phyloP scores from a whole-genome alignment of 2,113 vertebrate species.

The Antidorcas marsupialis region DNA sequence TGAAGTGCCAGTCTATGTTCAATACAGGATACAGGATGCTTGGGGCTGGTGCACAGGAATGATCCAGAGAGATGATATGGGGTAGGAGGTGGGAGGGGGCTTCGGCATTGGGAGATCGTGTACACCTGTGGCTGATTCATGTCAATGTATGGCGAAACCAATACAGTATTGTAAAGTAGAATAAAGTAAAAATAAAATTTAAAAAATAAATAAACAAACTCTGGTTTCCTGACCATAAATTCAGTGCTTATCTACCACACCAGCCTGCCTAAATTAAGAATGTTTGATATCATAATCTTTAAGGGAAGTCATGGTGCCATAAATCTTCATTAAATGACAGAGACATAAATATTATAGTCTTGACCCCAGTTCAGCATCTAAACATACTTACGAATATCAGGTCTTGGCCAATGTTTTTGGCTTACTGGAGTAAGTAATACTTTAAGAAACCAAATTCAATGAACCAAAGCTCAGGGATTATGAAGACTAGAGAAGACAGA shows the following conservation, averaged over 20 bases:
- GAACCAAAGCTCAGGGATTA: neutral
- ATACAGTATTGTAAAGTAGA: too few relatives aligned
- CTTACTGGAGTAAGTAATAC: neutral
- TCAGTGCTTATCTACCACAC: neutral
- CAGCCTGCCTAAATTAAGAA: neutral
- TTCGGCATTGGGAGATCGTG: too few relatives aligned
- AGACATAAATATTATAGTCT: neutral
- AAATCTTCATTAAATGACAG: neutral
- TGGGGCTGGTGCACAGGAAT: too few relatives aligned
- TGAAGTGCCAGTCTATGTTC: too few relatives aligned
- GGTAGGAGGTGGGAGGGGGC: too few relatives aligned
- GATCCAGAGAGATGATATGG: too few relatives aligned
- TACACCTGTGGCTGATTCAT: too few relatives aligned
- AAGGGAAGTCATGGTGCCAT: neutral
- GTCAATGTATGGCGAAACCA: too few relatives aligned
- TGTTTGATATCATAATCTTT: neutral
- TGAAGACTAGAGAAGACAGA: neutral
- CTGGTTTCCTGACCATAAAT: neutral
- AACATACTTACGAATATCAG: neutral
- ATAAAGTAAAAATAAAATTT: too few relatives aligned
- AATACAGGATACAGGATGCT: too few relatives aligned
- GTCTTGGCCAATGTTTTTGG: neutral
- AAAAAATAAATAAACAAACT: neutral
- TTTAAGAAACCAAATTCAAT: neutral
- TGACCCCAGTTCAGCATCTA: neutral